Evolutionary conservation across 2,113 vertebrate species (phyloP).

Genomic region (Melierax canorus): DNA sequence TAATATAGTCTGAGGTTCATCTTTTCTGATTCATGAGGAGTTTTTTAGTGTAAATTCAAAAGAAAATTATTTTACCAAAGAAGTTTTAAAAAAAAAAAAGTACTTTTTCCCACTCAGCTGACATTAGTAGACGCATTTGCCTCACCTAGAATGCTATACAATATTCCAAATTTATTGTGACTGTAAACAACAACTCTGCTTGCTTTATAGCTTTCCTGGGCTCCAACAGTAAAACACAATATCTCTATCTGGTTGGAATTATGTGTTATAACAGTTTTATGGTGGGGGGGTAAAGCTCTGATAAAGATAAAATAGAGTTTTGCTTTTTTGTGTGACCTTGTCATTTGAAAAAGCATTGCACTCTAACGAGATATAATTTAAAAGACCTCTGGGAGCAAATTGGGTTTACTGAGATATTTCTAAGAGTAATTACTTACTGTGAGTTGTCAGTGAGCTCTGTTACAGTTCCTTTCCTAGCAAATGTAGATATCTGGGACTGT

Average conservation of each 20-base stretch:
- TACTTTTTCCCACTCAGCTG: not conserved
- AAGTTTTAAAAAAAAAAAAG: not conserved
- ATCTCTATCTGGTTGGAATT: constrained; percentile 48
- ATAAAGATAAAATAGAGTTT: constrained; percentile 69
- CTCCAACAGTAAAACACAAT: constrained; percentile 28
- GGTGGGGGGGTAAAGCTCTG: constrained; percentile 7
- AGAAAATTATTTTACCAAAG: not conserved
- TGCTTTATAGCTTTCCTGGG: constrained; percentile 44
- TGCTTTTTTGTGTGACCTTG: constrained; percentile 69
- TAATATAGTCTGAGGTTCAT: not conserved
- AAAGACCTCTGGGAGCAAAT: constrained; percentile 69
- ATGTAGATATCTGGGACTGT: constrained; percentile 56
- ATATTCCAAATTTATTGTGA: constrained; percentile 56
- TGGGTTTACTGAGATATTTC: constrained; percentile 75
- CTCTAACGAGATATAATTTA: constrained; percentile 72
- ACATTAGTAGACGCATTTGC: not conserved
- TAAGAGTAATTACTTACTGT: constrained; percentile 71
- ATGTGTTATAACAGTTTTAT: constrained; percentile 62
- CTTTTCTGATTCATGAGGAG: not conserved
- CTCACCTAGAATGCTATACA: not conserved
- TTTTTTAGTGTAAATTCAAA: not conserved
- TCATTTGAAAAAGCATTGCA: constrained; percentile 68
- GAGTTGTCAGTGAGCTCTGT: constrained; percentile 62
- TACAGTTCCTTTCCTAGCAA: constrained; percentile 47
- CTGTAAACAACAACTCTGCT: constrained; percentile 56